Conservation (phyloP, 2,797 vertebrate genomes). For the Xenentodon cancila region DNA sequence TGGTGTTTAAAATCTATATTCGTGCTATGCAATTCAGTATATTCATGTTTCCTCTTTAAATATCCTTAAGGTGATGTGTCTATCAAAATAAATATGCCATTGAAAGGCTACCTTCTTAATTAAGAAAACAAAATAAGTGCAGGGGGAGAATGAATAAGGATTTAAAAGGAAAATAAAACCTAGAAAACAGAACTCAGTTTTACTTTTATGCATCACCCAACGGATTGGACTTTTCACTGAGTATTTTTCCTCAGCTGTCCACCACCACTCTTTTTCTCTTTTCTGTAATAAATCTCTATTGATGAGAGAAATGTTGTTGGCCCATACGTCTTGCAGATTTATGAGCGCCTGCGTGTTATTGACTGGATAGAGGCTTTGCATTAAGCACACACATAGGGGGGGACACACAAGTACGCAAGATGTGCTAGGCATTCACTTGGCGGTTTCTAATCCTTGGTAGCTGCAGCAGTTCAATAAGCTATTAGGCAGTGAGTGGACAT, state of each 20-base stretch:
- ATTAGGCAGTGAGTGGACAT: slow-evolving; percentile 80
- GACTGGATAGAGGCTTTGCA: slow-evolving; percentile 69
- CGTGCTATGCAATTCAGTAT: slow-evolving; percentile 28
- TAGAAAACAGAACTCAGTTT: neutral
- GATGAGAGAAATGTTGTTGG: slow-evolving; percentile 79
- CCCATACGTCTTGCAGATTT: slow-evolving; percentile 76
- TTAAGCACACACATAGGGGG: slow-evolving; percentile 53
- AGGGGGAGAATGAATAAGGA: neutral
- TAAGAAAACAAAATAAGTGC: slow-evolving; percentile 15
- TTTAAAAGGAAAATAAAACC: neutral
- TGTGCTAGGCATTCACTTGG: slow-evolving; percentile 64
- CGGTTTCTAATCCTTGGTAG: slow-evolving; percentile 79
- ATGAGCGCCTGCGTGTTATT: slow-evolving; percentile 60
- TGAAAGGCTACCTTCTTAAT: slow-evolving; percentile 50
- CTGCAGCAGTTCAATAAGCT: slow-evolving; percentile 81
- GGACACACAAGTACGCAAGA: slow-evolving; percentile 15
- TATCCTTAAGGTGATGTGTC: slow-evolving; percentile 18
- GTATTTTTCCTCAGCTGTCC: slow-evolving; percentile 12
- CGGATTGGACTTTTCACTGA: slow-evolving; percentile 12
- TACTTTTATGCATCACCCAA: slow-evolving; percentile 18
- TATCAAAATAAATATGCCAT: slow-evolving; percentile 25
- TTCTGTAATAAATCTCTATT: slow-evolving; percentile 74
- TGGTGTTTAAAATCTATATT: slow-evolving; percentile 51
- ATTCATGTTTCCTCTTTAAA: slow-evolving; percentile 36
- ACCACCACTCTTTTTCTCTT: slow-evolving; percentile 25